Percentiles rank a stretch among this genome's conserved stretches.
Conservation (phyloP, 2,113 vertebrate species). For the Grantiella picta region DNA sequence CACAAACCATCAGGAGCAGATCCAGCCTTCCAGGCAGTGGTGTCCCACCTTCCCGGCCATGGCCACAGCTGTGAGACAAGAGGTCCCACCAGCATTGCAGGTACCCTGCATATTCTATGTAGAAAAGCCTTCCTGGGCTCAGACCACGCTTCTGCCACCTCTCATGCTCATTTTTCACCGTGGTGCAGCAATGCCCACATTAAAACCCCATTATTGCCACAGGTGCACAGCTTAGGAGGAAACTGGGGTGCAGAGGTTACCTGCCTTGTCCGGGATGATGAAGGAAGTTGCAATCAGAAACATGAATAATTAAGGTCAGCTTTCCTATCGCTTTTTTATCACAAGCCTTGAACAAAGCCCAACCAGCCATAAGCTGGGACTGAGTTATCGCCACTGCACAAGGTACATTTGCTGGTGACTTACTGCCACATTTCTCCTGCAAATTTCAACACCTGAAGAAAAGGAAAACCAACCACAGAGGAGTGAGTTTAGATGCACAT, state of each 20-base stretch:
- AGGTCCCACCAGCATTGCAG: background rate
- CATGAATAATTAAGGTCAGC: background rate
- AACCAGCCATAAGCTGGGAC: background rate
- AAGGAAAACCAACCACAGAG: background rate
- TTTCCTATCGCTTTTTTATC: background rate
- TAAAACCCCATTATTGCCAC: background rate
- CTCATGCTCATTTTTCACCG: background rate
- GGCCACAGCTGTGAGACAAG: rapidly evolving
- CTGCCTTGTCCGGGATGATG: rapidly evolving
- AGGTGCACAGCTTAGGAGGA: background rate
- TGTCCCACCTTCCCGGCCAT: background rate
- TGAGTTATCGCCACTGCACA: background rate
- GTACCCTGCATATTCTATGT: rapidly evolving
- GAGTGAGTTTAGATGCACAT: background rate
- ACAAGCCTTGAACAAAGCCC: background rate
- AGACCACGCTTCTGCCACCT: background rate
- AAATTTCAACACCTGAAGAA: background rate
- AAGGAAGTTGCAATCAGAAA: background rate
- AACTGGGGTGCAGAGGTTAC: background rate
- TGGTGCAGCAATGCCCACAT: background rate
- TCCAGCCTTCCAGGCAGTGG: background rate
- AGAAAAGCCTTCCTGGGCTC: background rate
- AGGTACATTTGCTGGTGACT: background rate
- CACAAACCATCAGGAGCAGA: rapidly evolving
- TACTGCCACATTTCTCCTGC: background rate